phyloP scores from a whole-genome alignment of 2,888 invertebrate species.

The Andrena trimmerana region DNA sequence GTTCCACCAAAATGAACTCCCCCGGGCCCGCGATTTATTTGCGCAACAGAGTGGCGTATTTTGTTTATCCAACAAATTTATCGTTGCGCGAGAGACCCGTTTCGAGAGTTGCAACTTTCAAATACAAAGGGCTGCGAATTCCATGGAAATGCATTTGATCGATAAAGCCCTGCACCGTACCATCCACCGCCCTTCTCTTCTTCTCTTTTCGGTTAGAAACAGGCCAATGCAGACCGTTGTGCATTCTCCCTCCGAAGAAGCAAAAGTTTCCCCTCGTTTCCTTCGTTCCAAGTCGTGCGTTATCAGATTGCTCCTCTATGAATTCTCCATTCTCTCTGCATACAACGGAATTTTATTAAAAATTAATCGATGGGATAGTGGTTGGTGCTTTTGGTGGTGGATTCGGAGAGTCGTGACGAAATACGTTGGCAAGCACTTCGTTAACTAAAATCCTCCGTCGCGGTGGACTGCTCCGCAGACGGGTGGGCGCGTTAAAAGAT shows the following conservation, averaged over 20 bases:
- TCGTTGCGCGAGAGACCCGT: constrained; percentile 43
- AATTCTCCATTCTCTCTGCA: too few species aligned
- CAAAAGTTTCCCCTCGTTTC: constrained; percentile 17
- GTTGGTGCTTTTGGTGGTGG: constrained; percentile 16
- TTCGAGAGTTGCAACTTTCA: constrained; percentile 50
- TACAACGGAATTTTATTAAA: constrained; percentile 2
- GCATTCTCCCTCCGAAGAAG: constrained; percentile 16
- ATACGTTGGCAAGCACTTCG: constrained; percentile 34
- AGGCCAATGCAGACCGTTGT: constrained; percentile 23
- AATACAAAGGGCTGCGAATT: constrained; percentile 55
- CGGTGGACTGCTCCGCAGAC: constrained; percentile 6
- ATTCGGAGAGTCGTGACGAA: constrained; percentile 28
- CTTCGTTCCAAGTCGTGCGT: neutral
- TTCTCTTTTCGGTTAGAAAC: constrained; percentile 11
- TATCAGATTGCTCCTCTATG: too few species aligned
- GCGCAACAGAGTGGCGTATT: constrained; percentile 50
- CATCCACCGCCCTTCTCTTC: constrained; percentile 5
- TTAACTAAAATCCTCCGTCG: constrained; percentile 42
- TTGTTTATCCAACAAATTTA: constrained; percentile 63
- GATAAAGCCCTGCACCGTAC: constrained; percentile 40
- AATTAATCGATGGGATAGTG: constrained; percentile 56
- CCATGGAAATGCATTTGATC: constrained; percentile 65
- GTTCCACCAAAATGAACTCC: constrained; percentile 44
- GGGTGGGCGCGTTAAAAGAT: constrained; percentile 43
- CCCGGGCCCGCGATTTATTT: constrained; percentile 53